phyloP scores from a whole-genome alignment of 2,113 vertebrate species.

The Aplodontia rufa region DNA sequence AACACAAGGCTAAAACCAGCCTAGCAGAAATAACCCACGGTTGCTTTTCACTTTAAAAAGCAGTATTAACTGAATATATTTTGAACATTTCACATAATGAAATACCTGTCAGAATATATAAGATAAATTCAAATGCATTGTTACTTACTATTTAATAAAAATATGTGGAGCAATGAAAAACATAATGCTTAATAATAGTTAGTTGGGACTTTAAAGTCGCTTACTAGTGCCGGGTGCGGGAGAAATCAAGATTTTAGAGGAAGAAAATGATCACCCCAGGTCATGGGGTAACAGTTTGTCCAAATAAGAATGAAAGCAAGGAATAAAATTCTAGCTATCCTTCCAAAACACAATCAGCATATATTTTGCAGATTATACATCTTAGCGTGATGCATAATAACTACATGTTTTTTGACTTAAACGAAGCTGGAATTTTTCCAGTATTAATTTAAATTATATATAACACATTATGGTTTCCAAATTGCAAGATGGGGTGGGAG shows the following conservation, averaged over 20 bases:
- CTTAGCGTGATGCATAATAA: background rate
- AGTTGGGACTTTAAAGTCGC: slow-evolving; percentile 22
- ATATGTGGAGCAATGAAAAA: slow-evolving; percentile 31
- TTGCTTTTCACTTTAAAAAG: background rate
- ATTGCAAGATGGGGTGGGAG: background rate
- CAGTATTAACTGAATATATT: background rate
- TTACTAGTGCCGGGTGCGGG: slow-evolving; percentile 6
- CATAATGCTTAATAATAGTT: slow-evolving; percentile 14
- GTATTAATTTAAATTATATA: background rate
- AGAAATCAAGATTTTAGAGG: background rate
- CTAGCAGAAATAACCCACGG: background rate
- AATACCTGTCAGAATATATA: background rate
- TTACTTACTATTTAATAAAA: slow-evolving; percentile 40
- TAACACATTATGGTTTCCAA: background rate
- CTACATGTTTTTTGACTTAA: background rate
- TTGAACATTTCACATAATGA: background rate
- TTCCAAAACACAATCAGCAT: background rate
- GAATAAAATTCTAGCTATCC: background rate
- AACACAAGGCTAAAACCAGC: background rate
- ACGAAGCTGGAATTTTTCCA: background rate
- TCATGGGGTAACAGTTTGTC: slow-evolving; percentile 4
- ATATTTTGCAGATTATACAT: background rate
- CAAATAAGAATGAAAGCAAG: background rate
- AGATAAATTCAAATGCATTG: slow-evolving; percentile 20
- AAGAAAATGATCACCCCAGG: background rate